Evolutionary conservation across 37 sponge, comb jelly and placozoan genomes (phyloP).

Genomic region (Hexactinellida sp.): DNA sequence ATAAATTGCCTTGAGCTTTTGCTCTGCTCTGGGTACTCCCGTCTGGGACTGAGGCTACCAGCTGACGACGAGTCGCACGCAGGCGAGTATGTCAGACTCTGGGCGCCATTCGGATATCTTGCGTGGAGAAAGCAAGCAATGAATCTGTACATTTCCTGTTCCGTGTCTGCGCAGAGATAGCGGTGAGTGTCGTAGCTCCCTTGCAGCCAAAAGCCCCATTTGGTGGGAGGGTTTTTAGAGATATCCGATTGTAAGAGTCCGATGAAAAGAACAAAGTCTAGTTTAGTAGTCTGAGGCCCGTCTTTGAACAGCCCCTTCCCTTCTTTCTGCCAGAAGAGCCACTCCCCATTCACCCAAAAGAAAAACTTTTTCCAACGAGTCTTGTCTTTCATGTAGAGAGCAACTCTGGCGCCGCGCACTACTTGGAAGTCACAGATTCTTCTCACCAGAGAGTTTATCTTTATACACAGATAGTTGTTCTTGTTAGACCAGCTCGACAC

Average conservation of each 20-base stretch:
- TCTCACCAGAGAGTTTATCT: background rate
- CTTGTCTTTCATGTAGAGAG: constrained; percentile 15
- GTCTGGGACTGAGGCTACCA: background rate
- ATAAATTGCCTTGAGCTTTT: background rate
- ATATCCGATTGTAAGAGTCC: background rate
- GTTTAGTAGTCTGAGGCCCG: background rate
- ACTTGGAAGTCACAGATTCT: background rate
- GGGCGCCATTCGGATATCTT: constrained; percentile 22
- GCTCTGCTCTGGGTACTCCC: background rate
- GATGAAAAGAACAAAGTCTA: background rate
- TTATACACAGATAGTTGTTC: constrained; percentile 2
- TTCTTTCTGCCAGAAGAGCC: background rate
- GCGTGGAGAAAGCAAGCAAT: constrained; percentile 41
- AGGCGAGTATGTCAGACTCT: background rate
- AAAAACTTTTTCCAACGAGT: background rate
- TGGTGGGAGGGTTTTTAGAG: background rate
- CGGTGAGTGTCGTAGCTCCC: background rate
- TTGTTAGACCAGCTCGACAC: background rate
- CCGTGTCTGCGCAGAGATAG: constrained; percentile 68
- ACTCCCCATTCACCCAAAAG: constrained; percentile 1
- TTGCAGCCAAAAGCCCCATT: background rate
- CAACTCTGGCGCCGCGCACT: background rate
- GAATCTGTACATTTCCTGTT: constrained; percentile 40
- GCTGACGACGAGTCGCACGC: background rate
- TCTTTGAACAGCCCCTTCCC: background rate